These are phyloP conservation scores for Sebastes oblongus DNA, from an alignment of 2,797 vertebrate species.

Conservation along the genomic window DNA sequence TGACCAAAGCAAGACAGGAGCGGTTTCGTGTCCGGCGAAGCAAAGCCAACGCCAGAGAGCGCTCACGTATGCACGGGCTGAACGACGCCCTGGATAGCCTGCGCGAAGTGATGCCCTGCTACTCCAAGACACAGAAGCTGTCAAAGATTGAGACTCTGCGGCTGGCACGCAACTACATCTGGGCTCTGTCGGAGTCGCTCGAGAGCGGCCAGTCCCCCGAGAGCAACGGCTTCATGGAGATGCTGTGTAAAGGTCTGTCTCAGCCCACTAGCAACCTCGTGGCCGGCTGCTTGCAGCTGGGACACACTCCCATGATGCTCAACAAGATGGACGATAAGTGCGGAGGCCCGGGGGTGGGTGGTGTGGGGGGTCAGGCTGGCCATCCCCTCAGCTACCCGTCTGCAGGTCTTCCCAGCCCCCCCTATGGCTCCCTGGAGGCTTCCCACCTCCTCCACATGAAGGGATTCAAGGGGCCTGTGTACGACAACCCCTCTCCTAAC, in stretches of 20 bases:
- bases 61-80: conserved; percentile 94
- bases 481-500: conserved; percentile 87
- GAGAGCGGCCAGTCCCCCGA: conserved; percentile 91
- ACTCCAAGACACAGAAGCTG: conserved; percentile 97
- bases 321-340: conserved; percentile 92
- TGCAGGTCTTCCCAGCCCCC: conserved; percentile 94
- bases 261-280: conserved; percentile 98
- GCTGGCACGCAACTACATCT: conserved; percentile 96
- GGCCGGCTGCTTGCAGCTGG: conserved; percentile 93
- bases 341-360: conserved; percentile 64
- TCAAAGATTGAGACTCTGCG: conserved; percentile 97
- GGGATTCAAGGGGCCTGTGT: conserved; percentile 88
- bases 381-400: conserved; percentile 91
- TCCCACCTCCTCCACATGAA: conserved; percentile 92
- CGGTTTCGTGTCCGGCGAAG: conserved; percentile 89
- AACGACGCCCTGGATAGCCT: conserved; percentile 95
- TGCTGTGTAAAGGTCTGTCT: conserved; percentile 96
- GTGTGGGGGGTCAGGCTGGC: conserved; percentile 63
- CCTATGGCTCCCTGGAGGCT: conserved; percentile 92
- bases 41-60: conserved; percentile 96
- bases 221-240: conserved; percentile 92
- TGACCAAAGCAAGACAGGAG: conserved; percentile 95
- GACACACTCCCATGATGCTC: conserved; percentile 81
- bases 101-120: conserved; percentile 96
- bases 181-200: conserved; percentile 96